Conservation (phyloP, 2,888 invertebrate species). For the Cacoxenus indagator region DNA sequence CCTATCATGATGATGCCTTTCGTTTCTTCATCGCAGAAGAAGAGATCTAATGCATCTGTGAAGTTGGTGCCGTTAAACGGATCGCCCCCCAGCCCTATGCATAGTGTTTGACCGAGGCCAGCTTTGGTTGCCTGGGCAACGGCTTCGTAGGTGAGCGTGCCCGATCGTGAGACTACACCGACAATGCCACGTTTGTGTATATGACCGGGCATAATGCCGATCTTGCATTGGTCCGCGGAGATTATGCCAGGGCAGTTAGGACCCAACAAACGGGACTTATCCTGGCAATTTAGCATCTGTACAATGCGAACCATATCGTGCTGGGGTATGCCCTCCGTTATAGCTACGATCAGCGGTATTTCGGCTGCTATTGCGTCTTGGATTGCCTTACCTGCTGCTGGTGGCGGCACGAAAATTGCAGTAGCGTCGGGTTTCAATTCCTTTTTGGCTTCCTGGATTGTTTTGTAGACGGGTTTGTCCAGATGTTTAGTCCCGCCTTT, state of each 20-base stretch:
- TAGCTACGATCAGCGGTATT: constrained; percentile 95
- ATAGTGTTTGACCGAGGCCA: constrained; percentile 94
- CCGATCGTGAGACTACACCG: constrained; percentile 96
- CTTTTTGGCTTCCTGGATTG: constrained; percentile 80
- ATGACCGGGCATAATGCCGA: constrained; percentile 99
- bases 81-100: constrained; percentile 99
- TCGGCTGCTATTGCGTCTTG: constrained; percentile 95
- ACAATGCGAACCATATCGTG: constrained; percentile 99
- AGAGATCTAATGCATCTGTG: constrained; percentile 96
- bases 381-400: constrained; percentile 88
- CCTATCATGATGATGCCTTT: constrained; percentile 98
- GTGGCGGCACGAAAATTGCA: constrained; percentile 97
- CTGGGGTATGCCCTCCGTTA: constrained; percentile 97
- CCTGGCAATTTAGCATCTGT: constrained; percentile 85
- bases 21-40: constrained; percentile 92
- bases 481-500: constrained; percentile 87
- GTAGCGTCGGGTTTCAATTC: constrained; percentile 89
- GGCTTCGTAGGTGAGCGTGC: constrained; percentile 98
- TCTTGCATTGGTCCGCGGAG: constrained; percentile 95
- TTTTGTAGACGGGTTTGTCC: constrained; percentile 76
- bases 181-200: constrained; percentile 93
- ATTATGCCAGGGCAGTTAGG: constrained; percentile 99
- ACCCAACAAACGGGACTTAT: constrained; percentile 92
- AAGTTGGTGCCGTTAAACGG: constrained; percentile 99
- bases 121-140: constrained; percentile 95